These are phyloP conservation scores for Rhinolophus ferrumequinum DNA, from an alignment of 2,113 vertebrate species.

Conservation along the genomic window DNA sequence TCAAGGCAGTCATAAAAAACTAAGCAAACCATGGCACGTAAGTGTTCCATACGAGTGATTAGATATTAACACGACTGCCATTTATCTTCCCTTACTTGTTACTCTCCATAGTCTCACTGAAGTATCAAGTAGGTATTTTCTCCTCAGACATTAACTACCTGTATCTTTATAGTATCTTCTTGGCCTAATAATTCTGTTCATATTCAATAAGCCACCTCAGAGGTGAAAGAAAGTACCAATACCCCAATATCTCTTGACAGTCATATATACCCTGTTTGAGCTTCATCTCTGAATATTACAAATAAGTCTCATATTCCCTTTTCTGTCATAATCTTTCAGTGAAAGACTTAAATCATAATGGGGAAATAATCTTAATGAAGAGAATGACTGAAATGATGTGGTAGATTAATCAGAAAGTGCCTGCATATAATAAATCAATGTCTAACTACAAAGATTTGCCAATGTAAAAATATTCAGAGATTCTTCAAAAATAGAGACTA, in stretches of 20 bases:
- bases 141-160: neutral
- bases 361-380: constrained; percentile 70
- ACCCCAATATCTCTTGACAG: neutral
- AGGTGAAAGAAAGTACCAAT: neutral
- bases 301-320: constrained; percentile 3
- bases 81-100: neutral
- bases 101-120: neutral
- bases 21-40: neutral
- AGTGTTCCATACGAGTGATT: neutral
- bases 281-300: neutral
- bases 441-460: neutral
- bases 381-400: constrained; percentile 66
- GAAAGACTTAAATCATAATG: constrained; percentile 33
- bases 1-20: neutral
- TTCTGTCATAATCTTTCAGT: neutral
- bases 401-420: constrained; percentile 53
- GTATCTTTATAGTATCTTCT: neutral
- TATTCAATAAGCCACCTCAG: neutral
- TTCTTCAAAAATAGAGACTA: constrained; percentile 53
- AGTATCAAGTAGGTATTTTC: neutral
- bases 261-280: neutral
- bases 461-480: constrained; percentile 13
- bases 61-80: neutral
- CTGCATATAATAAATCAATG: constrained; percentile 61
- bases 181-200: neutral